Conservation (phyloP, 1,140 invertebrate genomes). For the Aethina tumida region DNA sequence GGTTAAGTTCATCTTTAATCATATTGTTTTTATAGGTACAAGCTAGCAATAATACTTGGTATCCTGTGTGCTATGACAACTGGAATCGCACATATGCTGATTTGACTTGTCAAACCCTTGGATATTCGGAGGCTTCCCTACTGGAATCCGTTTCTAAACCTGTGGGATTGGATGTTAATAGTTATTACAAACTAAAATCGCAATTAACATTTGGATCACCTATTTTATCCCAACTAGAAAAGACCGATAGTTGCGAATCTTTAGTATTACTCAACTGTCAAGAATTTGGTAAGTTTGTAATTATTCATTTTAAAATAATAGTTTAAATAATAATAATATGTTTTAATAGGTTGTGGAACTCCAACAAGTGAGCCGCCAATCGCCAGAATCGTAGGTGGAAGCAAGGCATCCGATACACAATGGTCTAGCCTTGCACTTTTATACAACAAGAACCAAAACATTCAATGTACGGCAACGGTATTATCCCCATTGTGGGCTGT, state of each 20-base stretch:
- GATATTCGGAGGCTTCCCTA: conserved; percentile 39
- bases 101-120: conserved; percentile 43
- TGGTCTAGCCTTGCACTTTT: conserved; percentile 48
- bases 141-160: conserved; percentile 31
- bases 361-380: conserved; percentile 31
- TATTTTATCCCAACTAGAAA: conserved; percentile 38
- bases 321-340: conserved; percentile 12
- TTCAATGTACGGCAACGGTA: conserved; percentile 48
- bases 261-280: conserved; percentile 46
- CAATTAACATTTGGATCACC: conserved; percentile 22
- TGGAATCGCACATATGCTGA: conserved; percentile 46
- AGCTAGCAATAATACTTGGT: conserved; percentile 35
- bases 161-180: conserved; percentile 13
- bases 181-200: conserved; percentile 36
- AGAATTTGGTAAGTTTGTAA: conserved; percentile 40
- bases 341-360: conserved; percentile 40
- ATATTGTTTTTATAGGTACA: conserved; percentile 17
- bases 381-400: conserved; percentile 42
- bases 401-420: conserved; percentile 37
- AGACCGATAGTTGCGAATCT: conserved; percentile 36
- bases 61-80: conserved; percentile 38
- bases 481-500: conserved; percentile 47
- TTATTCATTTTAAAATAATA: conserved; percentile 4
- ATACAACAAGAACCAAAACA: conserved; percentile 41
- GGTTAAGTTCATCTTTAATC: neutral